Base-by-base conservation (phyloP, 2,888 invertebrate species). In the Subacronicta megacephala region DNA sequence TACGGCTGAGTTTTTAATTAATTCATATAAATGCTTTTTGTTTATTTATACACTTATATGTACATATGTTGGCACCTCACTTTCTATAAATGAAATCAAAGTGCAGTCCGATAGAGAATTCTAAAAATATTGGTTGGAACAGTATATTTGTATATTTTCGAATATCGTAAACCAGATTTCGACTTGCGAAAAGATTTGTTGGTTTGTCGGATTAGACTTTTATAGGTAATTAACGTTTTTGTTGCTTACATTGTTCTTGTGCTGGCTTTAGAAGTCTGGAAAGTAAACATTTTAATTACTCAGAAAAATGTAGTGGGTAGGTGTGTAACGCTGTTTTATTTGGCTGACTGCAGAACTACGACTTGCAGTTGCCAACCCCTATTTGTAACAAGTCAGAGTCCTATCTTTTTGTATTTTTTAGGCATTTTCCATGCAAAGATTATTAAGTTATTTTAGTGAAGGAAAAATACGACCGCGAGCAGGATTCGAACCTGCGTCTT, bases 51-150 rank as follows among this genome's bases (percentile, higher is more conserved):
- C 31, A 10, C 16, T 7, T 36, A 54, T 26, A 7, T n/a, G n/a
- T n/a, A n/a, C n/a, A n/a, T 9, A 23, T 7, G 15, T 17, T 29
- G 23, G 7, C 7, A 16, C 49, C 43, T 33, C 12, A 2, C 26
- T 62, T 36, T 47, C 40, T 44, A 47, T 55, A 9, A 55, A 40
- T 51, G 55, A 26, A 23, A 17, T n/a, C 0, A 29, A 12, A 29
- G 4, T 29, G 29, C 10, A 29, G 29, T 29, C 12, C 0, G 12
- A 29, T 12, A n/a, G n/a, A n/a, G n/a, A n/a, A n/a, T 12, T 40
- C 52, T 65, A 65, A 71, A 66, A 53, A 50, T 58, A 53, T 33
- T 18, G 3, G 15, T 66, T 49, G 49, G 54, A 54, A 54, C 66
- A 54, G 54, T 51, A 41, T 42, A 44, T 51, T 44, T 45, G 54